Percentiles rank a stretch among this genome's conserved stretches.
These are phyloP conservation scores for Cephus nigrinus DNA, from an alignment of 2,888 invertebrate genomes.

Conservation along the genomic window DNA sequence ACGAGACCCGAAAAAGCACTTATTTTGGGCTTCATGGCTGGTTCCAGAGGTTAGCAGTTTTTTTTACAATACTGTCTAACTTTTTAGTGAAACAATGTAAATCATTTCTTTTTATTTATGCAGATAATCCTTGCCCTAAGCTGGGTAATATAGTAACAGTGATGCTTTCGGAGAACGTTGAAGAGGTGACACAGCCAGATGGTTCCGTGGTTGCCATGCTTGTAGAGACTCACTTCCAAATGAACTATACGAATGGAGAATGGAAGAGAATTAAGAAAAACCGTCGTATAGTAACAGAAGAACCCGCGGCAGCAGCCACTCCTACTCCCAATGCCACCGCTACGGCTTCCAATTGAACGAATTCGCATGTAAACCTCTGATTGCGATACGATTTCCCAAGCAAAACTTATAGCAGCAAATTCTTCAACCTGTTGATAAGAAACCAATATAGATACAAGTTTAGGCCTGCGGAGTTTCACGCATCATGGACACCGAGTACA, in stretches of 20 bases:
- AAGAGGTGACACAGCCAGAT: slow-evolving; percentile 87
- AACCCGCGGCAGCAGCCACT: slow-evolving; percentile 44
- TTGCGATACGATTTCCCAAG: background rate
- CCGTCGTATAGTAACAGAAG: slow-evolving; percentile 74
- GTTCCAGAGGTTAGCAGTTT: slow-evolving; percentile 79
- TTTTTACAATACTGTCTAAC: background rate
- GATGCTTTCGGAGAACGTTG: slow-evolving; percentile 91
- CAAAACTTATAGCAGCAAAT: background rate
- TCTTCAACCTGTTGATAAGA: background rate
- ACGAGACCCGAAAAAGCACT: slow-evolving; percentile 97
- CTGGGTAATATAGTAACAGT: slow-evolving; percentile 96
- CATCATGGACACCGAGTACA: no score
- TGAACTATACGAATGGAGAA: slow-evolving; percentile 98
- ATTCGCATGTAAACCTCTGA: background rate
- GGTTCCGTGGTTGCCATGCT: slow-evolving; percentile 82
- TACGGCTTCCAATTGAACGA: slow-evolving; percentile 53
- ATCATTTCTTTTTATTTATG: slow-evolving; percentile 36
- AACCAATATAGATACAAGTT: background rate
- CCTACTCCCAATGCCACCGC: slow-evolving; percentile 46
- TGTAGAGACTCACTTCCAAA: slow-evolving; percentile 96
- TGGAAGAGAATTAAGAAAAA: slow-evolving; percentile 96
- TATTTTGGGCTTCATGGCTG: slow-evolving; percentile 98
- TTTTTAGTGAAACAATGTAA: slow-evolving; percentile 6
- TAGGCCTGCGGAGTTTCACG: background rate
- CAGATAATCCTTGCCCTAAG: slow-evolving; percentile 97